Evolutionary conservation across 2,113 vertebrate genomes (phyloP), one percentile per base, ranked within the genome.

Genomic region (Oryzias celebensis): DNA sequence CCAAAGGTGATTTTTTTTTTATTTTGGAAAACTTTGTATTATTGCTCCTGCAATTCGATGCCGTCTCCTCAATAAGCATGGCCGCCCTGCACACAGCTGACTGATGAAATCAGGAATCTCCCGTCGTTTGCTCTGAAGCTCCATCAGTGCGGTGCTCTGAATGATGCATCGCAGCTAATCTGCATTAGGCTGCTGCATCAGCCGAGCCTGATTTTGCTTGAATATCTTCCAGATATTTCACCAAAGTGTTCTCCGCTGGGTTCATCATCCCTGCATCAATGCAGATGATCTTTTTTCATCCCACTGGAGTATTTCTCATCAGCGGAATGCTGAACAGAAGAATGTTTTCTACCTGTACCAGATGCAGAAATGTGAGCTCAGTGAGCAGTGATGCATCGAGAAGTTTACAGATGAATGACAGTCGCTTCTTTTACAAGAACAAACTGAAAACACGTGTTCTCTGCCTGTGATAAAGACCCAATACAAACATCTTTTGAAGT

Each of bases 51-150:
- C 31, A 8, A 12, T 36, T 36, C 7, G 12, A 90, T 74, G 84
- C 69, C 89, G 86, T 72, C 58, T 58, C 49, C 62, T 81, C 49
- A 62, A 68, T 24, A 41, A 36, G 28, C 18, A 23, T 44, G 16
- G 58, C 70, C 73, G 87, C 62, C 58, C 75, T 41, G 55, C 65
- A 55, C 52, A 58, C 63, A 63, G 66, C 36, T 56, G 55, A 69
- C 55, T 85, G 85, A 89, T 47, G 81, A 22, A 89, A 84, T 52
- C 56, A 3, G 4, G 26, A 45, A 31, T 53, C 59, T 70, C 12
- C 26, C 18, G 24, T 1, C n/a, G 54, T 82, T 62, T 5, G 48
- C 28, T 63, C 59, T 26, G 18, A 49, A 58, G 56, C 68, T 68
- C 59, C 49, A 41, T 43, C 68, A 62, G 45, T 45, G 22, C 58